Percentiles rank a stretch among this genome's conserved stretches.
Conservation (phyloP, 2,888 invertebrate genomes). For the Drosophila pseudotakahashii region DNA sequence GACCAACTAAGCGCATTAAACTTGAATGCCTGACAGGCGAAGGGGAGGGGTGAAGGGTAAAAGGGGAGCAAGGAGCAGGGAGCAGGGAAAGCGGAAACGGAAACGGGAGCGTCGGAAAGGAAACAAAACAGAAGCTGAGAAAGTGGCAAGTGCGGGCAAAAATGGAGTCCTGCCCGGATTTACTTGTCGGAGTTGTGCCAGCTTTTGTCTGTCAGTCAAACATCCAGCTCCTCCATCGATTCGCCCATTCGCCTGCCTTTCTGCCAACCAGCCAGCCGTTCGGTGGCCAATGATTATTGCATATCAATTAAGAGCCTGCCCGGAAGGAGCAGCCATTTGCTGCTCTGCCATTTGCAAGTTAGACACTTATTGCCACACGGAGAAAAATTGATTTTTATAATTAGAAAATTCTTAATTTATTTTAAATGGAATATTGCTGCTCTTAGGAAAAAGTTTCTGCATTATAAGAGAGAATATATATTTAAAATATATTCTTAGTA, state of each 20-base stretch:
- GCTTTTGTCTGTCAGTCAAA: constrained; percentile 35
- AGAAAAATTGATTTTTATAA: constrained; percentile 3
- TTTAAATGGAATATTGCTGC: no score
- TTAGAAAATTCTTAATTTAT: no score
- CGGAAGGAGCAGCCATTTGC: background rate
- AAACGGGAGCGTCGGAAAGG: constrained; percentile 32
- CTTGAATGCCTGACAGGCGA: constrained; percentile 56
- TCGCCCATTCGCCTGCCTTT: constrained; percentile 20
- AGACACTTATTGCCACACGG: constrained; percentile 18
- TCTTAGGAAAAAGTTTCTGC: no score
- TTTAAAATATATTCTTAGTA: no score
- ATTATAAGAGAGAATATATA: no score
- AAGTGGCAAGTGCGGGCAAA: constrained; percentile 43
- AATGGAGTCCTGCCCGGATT: constrained; percentile 39
- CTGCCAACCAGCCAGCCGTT: constrained; percentile 57
- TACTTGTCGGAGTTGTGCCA: constrained; percentile 47
- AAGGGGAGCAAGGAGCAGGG: no score
- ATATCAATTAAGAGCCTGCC: constrained; percentile 64
- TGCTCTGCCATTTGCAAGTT: constrained; percentile 27
- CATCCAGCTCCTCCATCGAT: constrained; percentile 25
- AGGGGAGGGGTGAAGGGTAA: background rate
- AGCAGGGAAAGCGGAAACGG: constrained; percentile 1
- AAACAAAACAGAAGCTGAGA: constrained; percentile 53
- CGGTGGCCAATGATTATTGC: constrained; percentile 72
- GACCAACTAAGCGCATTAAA: constrained; percentile 71